A percentile compares a stretch with the other conserved stretches of the same genome.
These are phyloP conservation scores for Diplolepis rosae DNA, from an alignment of 2,888 invertebrate genomes.

Conservation along the genomic window DNA sequence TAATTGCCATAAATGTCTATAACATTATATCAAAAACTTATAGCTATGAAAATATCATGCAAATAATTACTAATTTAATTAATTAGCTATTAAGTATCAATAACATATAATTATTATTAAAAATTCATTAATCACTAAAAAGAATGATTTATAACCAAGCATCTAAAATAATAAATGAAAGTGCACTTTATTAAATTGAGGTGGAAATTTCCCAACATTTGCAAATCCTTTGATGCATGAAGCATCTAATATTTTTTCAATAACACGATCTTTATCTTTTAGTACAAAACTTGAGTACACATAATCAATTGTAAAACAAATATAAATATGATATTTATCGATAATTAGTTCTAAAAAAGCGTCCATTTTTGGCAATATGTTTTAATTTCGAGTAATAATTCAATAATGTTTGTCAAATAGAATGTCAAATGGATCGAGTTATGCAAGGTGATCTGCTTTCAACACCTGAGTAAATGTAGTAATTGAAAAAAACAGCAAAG, in stretches of 20 bases:
- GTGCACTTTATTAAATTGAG: not conserved
- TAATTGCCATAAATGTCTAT: no score
- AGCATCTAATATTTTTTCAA: not conserved
- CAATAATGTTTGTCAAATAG: not conserved
- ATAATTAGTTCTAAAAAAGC: not conserved
- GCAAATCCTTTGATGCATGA: no score
- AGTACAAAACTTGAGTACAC: slow-evolving; percentile 16
- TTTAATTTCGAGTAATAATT: not conserved
- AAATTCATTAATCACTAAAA: not conserved
- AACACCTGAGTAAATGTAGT: slow-evolving; percentile 23
- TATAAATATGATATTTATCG: not conserved
- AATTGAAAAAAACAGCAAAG: not conserved
- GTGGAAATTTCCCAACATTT: not conserved
- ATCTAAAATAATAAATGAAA: not conserved
- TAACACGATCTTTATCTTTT: not conserved
- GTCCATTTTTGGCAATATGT: not conserved
- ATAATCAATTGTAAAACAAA: not conserved
- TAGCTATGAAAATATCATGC: no score
- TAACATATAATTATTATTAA: not conserved
- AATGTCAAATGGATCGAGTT: slow-evolving; percentile 1
- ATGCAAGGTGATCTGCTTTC: not conserved
- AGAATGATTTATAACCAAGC: no score
- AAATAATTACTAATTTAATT: no score
- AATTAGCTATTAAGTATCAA: no score
- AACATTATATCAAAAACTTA: no score